A percentile compares a stretch with the other conserved stretches of the same genome.
Conservation (phyloP, 2,797 vertebrate genomes). For the Gymnoscopelus braueri region DNA sequence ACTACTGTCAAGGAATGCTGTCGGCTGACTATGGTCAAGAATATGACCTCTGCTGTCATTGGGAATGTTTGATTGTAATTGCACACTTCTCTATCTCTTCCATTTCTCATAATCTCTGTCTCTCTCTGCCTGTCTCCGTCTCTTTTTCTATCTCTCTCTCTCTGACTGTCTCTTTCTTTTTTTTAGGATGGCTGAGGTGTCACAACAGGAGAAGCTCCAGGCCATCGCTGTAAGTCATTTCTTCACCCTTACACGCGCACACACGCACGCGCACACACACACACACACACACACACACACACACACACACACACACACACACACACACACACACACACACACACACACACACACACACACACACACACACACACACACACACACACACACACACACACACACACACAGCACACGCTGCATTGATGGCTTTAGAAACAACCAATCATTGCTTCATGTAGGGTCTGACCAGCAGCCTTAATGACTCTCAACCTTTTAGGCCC, state of each 20-base stretch:
- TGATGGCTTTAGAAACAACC: conserved; percentile 38
- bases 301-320: background rate
- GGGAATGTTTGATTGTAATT: background rate
- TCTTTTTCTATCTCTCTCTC: conserved; percentile 21
- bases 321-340: conserved; percentile 15
- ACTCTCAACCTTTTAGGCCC: conserved; percentile 67
- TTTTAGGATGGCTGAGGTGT: conserved; percentile 87
- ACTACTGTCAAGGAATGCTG: conserved; percentile 16
- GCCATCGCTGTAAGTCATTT: conserved; percentile 91
- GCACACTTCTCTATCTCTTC: conserved; percentile 1
- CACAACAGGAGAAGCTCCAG: conserved; percentile 93
- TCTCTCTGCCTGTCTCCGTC: conserved; percentile 9
- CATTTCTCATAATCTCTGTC: conserved; percentile 12
- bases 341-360: conserved; percentile 14
- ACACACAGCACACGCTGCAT: conserved; percentile 15
- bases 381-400: conserved; percentile 15
- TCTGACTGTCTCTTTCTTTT: conserved; percentile 29
- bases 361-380: background rate
- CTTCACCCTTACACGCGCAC: background rate
- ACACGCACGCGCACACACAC: background rate
- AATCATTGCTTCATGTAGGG: conserved; percentile 52
- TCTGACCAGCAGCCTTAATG: conserved; percentile 56
- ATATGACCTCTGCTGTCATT: conserved; percentile 10
- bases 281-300: conserved; percentile 7
- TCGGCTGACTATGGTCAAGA: conserved; percentile 15